Evolutionary conservation across 2,888 invertebrate species (phyloP), one percentile per base, ranked within the genome.

Genomic region (Mamestra brassicae): DNA sequence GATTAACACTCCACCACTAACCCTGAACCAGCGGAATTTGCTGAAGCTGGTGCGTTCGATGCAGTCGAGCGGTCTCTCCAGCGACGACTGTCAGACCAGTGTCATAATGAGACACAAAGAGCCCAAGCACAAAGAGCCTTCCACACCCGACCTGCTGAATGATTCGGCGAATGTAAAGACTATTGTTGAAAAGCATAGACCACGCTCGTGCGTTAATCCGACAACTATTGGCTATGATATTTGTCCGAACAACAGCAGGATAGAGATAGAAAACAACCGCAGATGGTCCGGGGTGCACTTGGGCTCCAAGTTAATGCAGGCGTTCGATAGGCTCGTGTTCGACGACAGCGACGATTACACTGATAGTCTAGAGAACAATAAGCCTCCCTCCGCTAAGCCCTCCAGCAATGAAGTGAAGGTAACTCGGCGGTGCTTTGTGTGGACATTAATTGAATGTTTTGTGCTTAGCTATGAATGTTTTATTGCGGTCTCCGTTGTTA

Each of bases 281-380:
- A 97, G 98, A 85, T 98, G 98, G 98, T 98, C 98, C 61, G 97
- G 97, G 55, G 97, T 98, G 58, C 97, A 98, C 80, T 93, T 97
- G 83, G 97, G 97, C 67, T 97, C 98, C 0, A 98, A 98, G 88
- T 94, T 98, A 86, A 97, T 97, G 93, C 97, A 98, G 88, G 98
- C 97, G 4, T 97, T 98, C 87, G 98, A 98, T 90, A 97, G 97
- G 88, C 94, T 98, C 50, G 97, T 97, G 71, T 97, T 97, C 78
- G 97, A 97, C 80, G 98, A 98, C 89, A 97, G 97, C 80, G 97
- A 97, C 86, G 98, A 98, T 92, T 98, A 98, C 90, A 97, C 98
- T 11, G 98, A 98, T 93, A 98, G 98, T 92, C 95, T 98, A 85
- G 98, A 98, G 93, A 97, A 97, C 91, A 96, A 97, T 89, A 96